Percentiles rank a stretch among this genome's conserved stretches.
These are phyloP conservation scores for Syngnathoides biaculeatus DNA, from an alignment of 2,113 vertebrate species.

Conservation along the genomic window DNA sequence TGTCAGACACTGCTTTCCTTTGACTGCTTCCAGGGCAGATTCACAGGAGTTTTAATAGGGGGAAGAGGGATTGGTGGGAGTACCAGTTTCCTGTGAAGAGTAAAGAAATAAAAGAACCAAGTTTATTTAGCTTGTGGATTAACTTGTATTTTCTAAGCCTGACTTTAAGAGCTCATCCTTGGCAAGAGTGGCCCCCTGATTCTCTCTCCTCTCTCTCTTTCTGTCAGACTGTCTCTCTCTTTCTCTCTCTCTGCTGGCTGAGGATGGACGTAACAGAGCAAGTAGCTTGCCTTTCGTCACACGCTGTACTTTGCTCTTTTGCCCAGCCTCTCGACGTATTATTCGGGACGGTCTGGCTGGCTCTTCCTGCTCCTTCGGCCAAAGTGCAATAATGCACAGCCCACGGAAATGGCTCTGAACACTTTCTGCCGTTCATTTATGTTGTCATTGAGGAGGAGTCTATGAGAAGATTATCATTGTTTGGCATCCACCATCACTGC, in stretches of 20 bases:
- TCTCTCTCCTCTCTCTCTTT: slow-evolving; percentile 14
- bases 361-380: slow-evolving; percentile 1
- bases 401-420: slow-evolving; percentile 44
- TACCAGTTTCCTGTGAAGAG: slow-evolving; percentile 34
- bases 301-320: slow-evolving; percentile 11
- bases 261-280: slow-evolving; percentile 66
- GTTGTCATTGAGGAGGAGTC: slow-evolving; percentile 17
- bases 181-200: slow-evolving; percentile 8
- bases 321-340: slow-evolving; percentile 4
- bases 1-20: no score
- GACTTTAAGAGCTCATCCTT: slow-evolving; percentile 55
- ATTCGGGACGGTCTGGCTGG: slow-evolving; percentile 2
- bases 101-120: slow-evolving; percentile 35
- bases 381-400: slow-evolving; percentile 60
- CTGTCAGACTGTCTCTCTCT: slow-evolving; percentile 6
- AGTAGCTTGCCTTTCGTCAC: slow-evolving; percentile 30
- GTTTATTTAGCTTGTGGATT: slow-evolving; percentile 56
- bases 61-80: neutral
- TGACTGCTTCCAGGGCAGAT: no score
- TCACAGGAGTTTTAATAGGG: neutral
- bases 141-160: slow-evolving; percentile 61
- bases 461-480: slow-evolving; percentile 32
- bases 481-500: slow-evolving; percentile 1
- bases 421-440: slow-evolving; percentile 63
- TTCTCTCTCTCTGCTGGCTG: slow-evolving; percentile 12